Percentiles rank a stretch among this genome's conserved stretches.
These are phyloP conservation scores for Patiria miniata DNA, from an alignment of 35 echinoderm and acorn worm genomes.

Conservation along the genomic window DNA sequence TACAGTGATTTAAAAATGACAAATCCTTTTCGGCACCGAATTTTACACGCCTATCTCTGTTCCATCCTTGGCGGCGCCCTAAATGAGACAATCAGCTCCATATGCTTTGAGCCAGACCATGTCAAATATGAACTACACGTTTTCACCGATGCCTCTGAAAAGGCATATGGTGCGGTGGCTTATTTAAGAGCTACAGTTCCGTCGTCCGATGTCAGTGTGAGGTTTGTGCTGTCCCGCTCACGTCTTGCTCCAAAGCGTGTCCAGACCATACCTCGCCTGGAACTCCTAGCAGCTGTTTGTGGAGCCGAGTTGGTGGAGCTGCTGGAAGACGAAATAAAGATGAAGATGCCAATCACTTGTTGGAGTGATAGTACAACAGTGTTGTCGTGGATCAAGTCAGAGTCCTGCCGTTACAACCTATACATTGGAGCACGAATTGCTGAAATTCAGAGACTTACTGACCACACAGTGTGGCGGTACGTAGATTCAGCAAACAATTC, in stretches of 20 bases:
- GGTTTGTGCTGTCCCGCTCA: background rate
- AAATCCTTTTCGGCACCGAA: no score
- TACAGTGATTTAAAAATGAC: no score
- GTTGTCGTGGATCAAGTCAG: background rate
- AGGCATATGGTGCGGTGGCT: conserved; percentile 14
- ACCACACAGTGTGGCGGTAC: background rate
- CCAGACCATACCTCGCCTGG: conserved; percentile 11
- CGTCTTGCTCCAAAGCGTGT: background rate
- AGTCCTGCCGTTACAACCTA: background rate
- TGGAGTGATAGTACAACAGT: conserved; percentile 28
- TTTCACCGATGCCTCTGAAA: conserved; percentile 15
- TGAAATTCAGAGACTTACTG: background rate
- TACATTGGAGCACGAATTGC: no score
- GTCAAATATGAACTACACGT: background rate
- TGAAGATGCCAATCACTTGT: background rate
- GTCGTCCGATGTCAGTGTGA: background rate
- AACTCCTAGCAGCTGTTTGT: conserved; percentile 8
- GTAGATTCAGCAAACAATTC: conserved; percentile 4
- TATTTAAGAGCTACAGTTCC: background rate
- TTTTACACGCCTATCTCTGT: no score
- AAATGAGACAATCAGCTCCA: no score
- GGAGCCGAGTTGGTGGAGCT: background rate
- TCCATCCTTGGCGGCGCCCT: no score
- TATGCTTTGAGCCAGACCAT: no score
- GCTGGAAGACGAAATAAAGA: background rate